phyloP scores from a whole-genome alignment of 2,888 invertebrate species.

The Hydropsyche betteni region DNA sequence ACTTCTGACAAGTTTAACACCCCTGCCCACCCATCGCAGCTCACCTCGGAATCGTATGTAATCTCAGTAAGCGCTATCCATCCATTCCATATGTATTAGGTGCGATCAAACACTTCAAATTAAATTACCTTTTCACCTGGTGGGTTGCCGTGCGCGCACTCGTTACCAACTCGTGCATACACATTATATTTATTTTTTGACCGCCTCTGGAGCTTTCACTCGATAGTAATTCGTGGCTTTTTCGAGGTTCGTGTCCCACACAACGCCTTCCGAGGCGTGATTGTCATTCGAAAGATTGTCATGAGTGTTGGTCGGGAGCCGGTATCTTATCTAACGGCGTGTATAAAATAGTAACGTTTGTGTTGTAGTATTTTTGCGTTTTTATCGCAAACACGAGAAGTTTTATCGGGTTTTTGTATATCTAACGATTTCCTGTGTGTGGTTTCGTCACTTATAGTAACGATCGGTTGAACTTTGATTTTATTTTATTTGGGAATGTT shows the following conservation, averaged over 20 bases:
- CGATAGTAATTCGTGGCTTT: background rate
- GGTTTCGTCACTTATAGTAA: too few species aligned
- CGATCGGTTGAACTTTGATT: too few species aligned
- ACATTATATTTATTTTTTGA: background rate
- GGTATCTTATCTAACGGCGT: too few species aligned
- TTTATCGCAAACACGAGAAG: too few species aligned
- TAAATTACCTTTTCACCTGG: constrained; percentile 21
- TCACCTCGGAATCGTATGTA: background rate
- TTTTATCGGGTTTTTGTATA: too few species aligned
- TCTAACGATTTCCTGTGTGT: too few species aligned
- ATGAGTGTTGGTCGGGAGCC: too few species aligned
- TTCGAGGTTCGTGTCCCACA: background rate
- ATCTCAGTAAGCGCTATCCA: constrained; percentile 5
- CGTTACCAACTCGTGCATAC: constrained; percentile 2
- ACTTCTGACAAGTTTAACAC: background rate
- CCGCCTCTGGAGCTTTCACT: constrained; percentile 16
- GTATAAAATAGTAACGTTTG: too few species aligned
- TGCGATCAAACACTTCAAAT: constrained; percentile 28
- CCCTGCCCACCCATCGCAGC: background rate
- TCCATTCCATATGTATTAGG: constrained; percentile 20
- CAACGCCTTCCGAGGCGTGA: background rate
- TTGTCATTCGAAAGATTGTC: too few species aligned
- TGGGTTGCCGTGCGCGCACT: background rate
- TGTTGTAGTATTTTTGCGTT: too few species aligned
- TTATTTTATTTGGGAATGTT: too few species aligned